Conservation (phyloP, 1,140 invertebrate genomes). For the Anastrepha ludens region DNA sequence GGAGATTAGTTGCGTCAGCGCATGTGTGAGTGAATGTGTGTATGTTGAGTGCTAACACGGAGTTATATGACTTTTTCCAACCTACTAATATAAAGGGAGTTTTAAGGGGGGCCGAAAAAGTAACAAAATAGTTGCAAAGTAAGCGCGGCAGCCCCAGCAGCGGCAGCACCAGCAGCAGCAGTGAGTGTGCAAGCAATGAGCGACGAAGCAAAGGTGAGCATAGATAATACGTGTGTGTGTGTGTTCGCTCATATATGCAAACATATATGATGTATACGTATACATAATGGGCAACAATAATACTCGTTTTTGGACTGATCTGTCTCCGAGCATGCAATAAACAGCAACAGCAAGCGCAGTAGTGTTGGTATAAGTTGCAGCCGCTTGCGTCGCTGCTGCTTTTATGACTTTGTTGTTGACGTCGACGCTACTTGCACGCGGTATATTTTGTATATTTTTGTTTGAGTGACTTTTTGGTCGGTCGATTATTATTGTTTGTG, state of each 20-base stretch:
- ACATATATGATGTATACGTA: constrained; percentile 29
- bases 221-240: not conserved
- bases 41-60: not conserved
- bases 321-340: constrained; percentile 29
- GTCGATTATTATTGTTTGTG: constrained; percentile 57
- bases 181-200: constrained; percentile 17
- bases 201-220: constrained; percentile 11
- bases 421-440: not conserved
- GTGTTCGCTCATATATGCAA: not conserved
- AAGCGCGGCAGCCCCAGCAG: not conserved
- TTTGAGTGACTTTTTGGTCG: constrained; percentile 60
- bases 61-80: constrained; percentile 6
- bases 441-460: constrained; percentile 46
- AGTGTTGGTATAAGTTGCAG: not conserved
- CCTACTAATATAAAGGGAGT: not conserved
- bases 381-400: not conserved
- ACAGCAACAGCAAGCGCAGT: not conserved
- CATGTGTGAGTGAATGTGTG: not conserved
- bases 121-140: constrained; percentile 52
- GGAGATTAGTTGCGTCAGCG: not conserved
- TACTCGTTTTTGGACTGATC: constrained; percentile 31
- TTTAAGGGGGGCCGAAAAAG: not conserved
- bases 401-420: not conserved
- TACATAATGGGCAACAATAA: constrained; percentile 34
- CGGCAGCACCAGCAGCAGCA: not conserved